phyloP scores from a whole-genome alignment of 2,113 vertebrate species.

The Ciconia stormi region DNA sequence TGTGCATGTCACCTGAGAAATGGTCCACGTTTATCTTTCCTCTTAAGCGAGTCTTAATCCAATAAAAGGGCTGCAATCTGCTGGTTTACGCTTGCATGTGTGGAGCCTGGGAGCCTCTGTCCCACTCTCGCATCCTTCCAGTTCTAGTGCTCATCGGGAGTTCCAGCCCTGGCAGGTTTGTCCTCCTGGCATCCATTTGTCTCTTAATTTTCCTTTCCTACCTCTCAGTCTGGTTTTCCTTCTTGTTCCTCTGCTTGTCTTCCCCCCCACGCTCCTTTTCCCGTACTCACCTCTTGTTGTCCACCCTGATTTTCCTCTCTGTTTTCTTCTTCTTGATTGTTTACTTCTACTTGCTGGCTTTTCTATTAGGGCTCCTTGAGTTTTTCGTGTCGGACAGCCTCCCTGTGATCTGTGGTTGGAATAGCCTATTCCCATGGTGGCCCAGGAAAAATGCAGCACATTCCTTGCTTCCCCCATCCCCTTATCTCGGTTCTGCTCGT shows the following conservation, averaged over 20 bases:
- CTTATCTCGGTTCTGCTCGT: not conserved
- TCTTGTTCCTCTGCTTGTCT: not conserved
- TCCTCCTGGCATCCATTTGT: not conserved
- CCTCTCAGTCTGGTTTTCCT: not conserved
- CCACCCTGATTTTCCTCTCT: not conserved
- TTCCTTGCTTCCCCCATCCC: not conserved
- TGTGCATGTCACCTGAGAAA: not conserved
- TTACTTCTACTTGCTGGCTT: not conserved
- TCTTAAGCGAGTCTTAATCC: not conserved
- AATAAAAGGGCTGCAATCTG: not conserved
- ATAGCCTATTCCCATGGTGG: not conserved
- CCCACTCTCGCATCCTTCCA: not conserved
- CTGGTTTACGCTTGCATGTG: not conserved
- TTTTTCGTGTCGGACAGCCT: not conserved
- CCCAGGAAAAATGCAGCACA: not conserved
- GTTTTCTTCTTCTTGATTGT: not conserved
- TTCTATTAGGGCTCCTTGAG: not conserved
- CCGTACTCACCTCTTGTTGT: not conserved
- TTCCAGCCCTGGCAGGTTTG: not conserved
- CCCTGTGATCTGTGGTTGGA: fast-evolving
- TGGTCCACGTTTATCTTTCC: not conserved
- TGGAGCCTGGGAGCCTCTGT: not conserved
- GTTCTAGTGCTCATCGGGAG: not conserved
- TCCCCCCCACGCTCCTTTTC: not conserved
- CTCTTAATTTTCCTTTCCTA: not conserved